Evolutionary conservation across 1,140 invertebrate genomes (phyloP).

Genomic region (Pemphigus obesinymphae): DNA sequence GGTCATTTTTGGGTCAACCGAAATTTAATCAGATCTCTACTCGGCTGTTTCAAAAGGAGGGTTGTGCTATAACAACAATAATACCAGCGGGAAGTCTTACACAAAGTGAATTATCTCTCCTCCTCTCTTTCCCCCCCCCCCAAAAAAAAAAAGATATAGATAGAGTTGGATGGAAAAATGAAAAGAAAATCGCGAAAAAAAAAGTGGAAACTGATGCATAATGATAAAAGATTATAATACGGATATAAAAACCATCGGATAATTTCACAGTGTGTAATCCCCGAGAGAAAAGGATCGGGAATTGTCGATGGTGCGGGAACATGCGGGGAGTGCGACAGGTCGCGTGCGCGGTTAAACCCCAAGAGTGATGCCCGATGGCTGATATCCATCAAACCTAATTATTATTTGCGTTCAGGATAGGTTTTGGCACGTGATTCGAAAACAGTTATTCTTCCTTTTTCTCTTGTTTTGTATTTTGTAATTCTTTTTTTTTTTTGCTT

Average conservation of each 20-base stretch:
- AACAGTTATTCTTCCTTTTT: slow-evolving; percentile 27
- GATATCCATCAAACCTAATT: slow-evolving; percentile 42
- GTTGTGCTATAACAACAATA: background rate
- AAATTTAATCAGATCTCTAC: background rate
- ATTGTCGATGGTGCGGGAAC: background rate
- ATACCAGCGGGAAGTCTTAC: slow-evolving; percentile 35
- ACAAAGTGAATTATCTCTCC: slow-evolving; percentile 36
- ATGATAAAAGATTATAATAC: slow-evolving; percentile 35
- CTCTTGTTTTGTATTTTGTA: background rate
- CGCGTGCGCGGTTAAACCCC: slow-evolving; percentile 36
- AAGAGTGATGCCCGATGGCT: slow-evolving; percentile 37
- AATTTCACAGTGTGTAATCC: slow-evolving; percentile 36
- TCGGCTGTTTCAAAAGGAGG: background rate
- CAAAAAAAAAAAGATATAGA: background rate
- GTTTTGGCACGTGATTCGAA: slow-evolving; percentile 40
- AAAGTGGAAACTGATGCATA: background rate
- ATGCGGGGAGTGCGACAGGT: slow-evolving; percentile 35
- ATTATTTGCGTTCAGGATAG: slow-evolving; percentile 33
- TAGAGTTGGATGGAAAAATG: background rate
- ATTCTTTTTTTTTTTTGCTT: background rate
- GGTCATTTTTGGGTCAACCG: background rate
- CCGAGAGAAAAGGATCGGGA: background rate
- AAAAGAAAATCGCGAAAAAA: background rate
- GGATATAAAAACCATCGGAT: slow-evolving; percentile 28
- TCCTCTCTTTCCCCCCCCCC: too few species aligned